Percentiles rank a stretch among this genome's conserved stretches.
Evolutionary conservation across 2,797 vertebrate genomes (phyloP).

Genomic region (Micropoecilia bifurca): DNA sequence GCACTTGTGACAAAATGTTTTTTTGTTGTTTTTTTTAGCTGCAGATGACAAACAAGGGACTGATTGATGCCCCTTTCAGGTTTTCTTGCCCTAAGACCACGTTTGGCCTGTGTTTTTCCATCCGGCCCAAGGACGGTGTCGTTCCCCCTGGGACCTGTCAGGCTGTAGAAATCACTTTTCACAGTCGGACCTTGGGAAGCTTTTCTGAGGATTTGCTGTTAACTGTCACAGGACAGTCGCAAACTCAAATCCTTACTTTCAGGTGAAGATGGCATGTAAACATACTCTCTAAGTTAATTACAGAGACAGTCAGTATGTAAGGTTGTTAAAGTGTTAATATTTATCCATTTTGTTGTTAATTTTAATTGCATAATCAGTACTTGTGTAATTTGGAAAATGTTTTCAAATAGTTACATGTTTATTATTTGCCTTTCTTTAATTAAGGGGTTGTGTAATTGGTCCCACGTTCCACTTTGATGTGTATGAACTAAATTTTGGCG

Average conservation of each 20-base stretch:
- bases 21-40: constrained; percentile 69
- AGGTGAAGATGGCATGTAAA: constrained; percentile 59
- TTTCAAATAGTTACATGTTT: background rate
- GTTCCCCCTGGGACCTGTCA: constrained; percentile 76
- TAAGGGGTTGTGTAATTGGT: constrained; percentile 87
- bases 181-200: constrained; percentile 76
- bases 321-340: background rate
- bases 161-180: constrained; percentile 82
- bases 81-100: constrained; percentile 68
- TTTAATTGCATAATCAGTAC: background rate
- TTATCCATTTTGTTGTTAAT: background rate
- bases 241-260: constrained; percentile 78
- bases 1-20: background rate
- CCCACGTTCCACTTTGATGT: constrained; percentile 88
- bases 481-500: constrained; percentile 84
- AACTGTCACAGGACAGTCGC: constrained; percentile 75
- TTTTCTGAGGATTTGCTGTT: constrained; percentile 86
- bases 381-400: background rate
- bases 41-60: constrained; percentile 84
- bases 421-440: constrained; percentile 19
- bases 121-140: constrained; percentile 82
- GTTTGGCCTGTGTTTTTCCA: constrained; percentile 82
- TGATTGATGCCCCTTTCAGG: constrained; percentile 83
- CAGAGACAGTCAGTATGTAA: background rate
- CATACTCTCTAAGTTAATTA: background rate